Base-by-base conservation (phyloP, 2,888 invertebrate species). In the Pharmacophagus antenor region DNA sequence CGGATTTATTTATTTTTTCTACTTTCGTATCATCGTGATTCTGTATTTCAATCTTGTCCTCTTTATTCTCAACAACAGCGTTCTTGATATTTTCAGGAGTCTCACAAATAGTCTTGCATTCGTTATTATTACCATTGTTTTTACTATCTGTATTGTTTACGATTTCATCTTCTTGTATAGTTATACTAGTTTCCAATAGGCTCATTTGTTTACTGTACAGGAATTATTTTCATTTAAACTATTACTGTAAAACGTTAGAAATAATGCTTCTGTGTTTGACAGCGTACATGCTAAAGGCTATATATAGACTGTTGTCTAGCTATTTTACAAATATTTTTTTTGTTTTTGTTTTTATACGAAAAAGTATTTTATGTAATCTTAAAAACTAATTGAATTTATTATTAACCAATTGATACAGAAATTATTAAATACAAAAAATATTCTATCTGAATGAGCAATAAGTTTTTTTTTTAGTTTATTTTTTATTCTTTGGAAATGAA, bases 201-300 rank as follows among this genome's bases (percentile, higher is more conserved):
- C 44, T 57, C 56, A 57, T 57, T 57, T 57, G 49, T 44, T 53
- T 17, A 31, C 18, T 12, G 15, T 27, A 37, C 15, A 31, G 20
- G 15, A 50, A 50, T 8, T 44, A 44, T n/a, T 18, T 18, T 18
- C 17, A 18, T 18, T n/a, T 2, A 18, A 10, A 2, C 18, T 44
- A 7, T 44, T 44, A 18, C 7, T 44, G 18, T 8, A 44, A 17
- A 44, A 20, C 20, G 15, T 18, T 8, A 42, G 8, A 44, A 18
- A 44, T 18, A 20, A 4, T 42, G 6, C 17, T 17, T 18, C 5
- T 42, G 2, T 18, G 8, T 42, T 44, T 44, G 42, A 18, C 42
- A 44, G 18, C 6, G 6, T 44, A 6, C 8, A 18, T 18, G 18
- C 7, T 42, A 18, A 7, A 15, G 2, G 4, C 42, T 18, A 44